A percentile compares a stretch with the other conserved stretches of the same genome.
phyloP scores from a whole-genome alignment of 2,113 vertebrate species.

The Ptychochromis oligacanthus region DNA sequence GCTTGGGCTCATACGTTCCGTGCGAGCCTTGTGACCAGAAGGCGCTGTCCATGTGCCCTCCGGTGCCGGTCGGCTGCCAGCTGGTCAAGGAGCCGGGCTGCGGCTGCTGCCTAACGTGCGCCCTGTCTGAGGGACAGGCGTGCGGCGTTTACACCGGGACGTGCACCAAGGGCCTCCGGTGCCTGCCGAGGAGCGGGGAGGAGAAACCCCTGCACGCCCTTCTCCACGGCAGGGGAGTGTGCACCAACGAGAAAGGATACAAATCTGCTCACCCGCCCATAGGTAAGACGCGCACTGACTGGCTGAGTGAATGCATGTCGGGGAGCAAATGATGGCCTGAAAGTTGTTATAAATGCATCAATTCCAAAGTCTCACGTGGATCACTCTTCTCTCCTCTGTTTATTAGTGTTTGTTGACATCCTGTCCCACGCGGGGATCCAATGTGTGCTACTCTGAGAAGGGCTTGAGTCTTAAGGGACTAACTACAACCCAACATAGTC shows the following conservation, averaged over 20 bases:
- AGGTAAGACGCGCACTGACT: conserved; percentile 83
- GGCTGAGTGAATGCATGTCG: conserved; percentile 1
- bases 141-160: conserved; percentile 98
- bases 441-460: not conserved
- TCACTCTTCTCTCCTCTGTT: not conserved
- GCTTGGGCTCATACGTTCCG: conserved; percentile 91
- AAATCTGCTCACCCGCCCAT: conserved; percentile 82
- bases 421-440: conserved; percentile 10
- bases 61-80: conserved; percentile 91
- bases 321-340: not conserved
- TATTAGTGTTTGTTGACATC: not conserved
- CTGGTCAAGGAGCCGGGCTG: conserved; percentile 98
- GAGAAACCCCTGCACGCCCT: conserved; percentile 97
- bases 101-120: conserved; percentile 98
- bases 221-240: conserved; percentile 94
- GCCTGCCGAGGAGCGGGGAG: conserved; percentile 92
- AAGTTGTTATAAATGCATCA: not conserved
- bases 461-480: not conserved
- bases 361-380: not conserved
- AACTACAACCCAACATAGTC: not conserved
- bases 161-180: conserved; percentile 92
- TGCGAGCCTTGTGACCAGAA: conserved; percentile 98
- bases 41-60: conserved; percentile 93
- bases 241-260: conserved; percentile 96
- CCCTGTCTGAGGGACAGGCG: conserved; percentile 91